phyloP scores from a whole-genome alignment of 2,113 vertebrate genomes.

The Tetrax tetrax region DNA sequence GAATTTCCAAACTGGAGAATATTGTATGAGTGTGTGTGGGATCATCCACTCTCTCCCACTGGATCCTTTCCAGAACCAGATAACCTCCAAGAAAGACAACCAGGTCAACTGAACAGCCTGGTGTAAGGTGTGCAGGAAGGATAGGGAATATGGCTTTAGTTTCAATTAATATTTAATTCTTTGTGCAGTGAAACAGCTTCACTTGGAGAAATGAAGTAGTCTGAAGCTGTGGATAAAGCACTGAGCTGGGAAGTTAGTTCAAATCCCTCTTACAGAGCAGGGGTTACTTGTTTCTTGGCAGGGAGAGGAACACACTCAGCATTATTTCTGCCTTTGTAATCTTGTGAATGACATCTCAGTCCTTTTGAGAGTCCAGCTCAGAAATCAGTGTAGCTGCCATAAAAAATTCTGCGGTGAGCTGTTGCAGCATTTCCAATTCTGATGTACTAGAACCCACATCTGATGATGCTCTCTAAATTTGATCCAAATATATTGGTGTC shows the following conservation, averaged over 20 bases:
- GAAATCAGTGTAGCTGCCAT: not conserved
- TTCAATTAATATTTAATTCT: not conserved
- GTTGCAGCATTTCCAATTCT: not conserved
- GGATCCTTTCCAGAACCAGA: not conserved
- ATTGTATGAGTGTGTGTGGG: not conserved
- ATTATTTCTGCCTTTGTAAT: slow-evolving; percentile 44
- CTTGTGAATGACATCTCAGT: slow-evolving; percentile 19
- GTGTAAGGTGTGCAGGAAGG: not conserved
- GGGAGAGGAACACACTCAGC: slow-evolving; percentile 13
- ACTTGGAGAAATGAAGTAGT: not conserved
- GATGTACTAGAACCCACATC: not conserved
- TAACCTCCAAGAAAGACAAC: not conserved
- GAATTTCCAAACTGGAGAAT: not conserved
- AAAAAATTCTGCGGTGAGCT: not conserved
- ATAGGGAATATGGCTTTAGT: not conserved
- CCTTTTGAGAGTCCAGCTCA: not conserved
- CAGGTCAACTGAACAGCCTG: not conserved
- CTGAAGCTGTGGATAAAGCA: not conserved
- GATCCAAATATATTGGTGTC: not conserved
- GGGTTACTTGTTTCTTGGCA: not conserved
- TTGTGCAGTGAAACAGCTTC: not conserved
- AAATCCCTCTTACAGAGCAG: not conserved
- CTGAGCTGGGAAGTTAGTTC: not conserved
- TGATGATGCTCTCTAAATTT: not conserved
- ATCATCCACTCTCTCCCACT: not conserved